Conservation (phyloP, 92 coral and sea anemone genomes). For the Phenganax subtilis region DNA sequence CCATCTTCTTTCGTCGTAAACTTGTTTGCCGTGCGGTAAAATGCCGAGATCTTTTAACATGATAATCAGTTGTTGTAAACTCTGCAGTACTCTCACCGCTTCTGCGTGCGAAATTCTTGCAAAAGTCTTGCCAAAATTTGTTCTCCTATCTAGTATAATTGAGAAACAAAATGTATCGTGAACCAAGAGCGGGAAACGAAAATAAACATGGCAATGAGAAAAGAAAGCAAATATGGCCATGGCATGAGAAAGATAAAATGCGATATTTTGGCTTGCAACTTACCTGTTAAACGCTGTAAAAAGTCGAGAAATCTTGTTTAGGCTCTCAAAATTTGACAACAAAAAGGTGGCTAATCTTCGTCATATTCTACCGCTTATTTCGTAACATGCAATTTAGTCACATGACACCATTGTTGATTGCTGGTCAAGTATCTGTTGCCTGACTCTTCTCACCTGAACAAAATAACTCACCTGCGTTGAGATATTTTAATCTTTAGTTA, state of each 20-base stretch:
- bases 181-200: neutral
- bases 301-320: neutral
- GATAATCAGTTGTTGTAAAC: slow-evolving; percentile 83
- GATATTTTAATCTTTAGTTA: too few species aligned
- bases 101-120: slow-evolving; percentile 75
- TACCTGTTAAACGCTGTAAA: neutral
- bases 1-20: slow-evolving; percentile 82
- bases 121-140: slow-evolving; percentile 85
- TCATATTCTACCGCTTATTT: too few species aligned
- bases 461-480: too few species aligned
- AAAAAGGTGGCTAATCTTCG: too few species aligned
- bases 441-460: slow-evolving; percentile 58
- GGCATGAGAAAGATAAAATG: neutral
- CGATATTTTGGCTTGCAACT: neutral
- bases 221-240: too few species aligned
- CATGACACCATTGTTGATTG: too few species aligned
- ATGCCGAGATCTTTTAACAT: slow-evolving; percentile 92
- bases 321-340: too few species aligned
- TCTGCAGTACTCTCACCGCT: slow-evolving; percentile 81
- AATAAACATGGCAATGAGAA: too few species aligned
- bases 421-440: too few species aligned
- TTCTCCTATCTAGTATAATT: slow-evolving; percentile 67
- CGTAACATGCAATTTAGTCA: too few species aligned
- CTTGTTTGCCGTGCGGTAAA: slow-evolving; percentile 79
- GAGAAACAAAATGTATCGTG: neutral